Evolutionary conservation across 2,888 invertebrate genomes (phyloP).

Genomic region (Drosophila austrosaltans): DNA sequence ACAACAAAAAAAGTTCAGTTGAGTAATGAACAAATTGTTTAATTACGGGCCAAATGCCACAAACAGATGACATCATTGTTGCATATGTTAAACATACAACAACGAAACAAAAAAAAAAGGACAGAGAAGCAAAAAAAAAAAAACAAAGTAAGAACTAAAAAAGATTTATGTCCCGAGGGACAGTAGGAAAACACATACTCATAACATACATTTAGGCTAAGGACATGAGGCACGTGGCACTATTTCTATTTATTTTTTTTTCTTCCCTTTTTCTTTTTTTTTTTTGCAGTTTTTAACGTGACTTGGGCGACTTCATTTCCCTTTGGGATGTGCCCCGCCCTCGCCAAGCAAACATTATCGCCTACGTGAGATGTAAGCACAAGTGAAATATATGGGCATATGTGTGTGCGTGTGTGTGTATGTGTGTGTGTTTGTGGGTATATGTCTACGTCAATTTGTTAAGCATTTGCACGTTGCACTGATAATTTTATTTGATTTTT

Average conservation of each 20-base stretch:
- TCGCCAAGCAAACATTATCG: conserved; percentile 79
- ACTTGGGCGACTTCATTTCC: conserved; percentile 29
- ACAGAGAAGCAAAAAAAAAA: conserved; percentile 5
- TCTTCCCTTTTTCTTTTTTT: background rate
- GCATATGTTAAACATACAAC: conserved; percentile 55
- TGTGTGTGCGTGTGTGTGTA: conserved; percentile 23
- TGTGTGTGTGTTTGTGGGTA: conserved; percentile 37
- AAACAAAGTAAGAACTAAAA: background rate
- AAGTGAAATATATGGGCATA: conserved; percentile 45
- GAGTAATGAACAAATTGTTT: conserved; percentile 76
- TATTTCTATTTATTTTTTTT: conserved; percentile 49
- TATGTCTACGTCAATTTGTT: conserved; percentile 74
- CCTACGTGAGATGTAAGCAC: conserved; percentile 76
- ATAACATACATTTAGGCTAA: conserved; percentile 39
- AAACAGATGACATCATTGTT: conserved; percentile 41
- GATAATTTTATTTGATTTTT: conserved; percentile 81
- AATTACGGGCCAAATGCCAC: conserved; percentile 51
- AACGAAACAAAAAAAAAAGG: conserved; percentile 33
- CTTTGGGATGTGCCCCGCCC: conserved; percentile 41
- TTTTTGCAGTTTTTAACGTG: conserved; percentile 69
- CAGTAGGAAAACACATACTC: background rate
- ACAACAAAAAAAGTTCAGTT: conserved; percentile 67
- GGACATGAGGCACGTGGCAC: conserved; percentile 65
- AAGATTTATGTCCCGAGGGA: conserved; percentile 14
- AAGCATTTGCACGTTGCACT: conserved; percentile 80